Evolutionary conservation across 2,113 vertebrate genomes (phyloP), one percentile per base, ranked within the genome.

Genomic region (Lamprotornis superbus): DNA sequence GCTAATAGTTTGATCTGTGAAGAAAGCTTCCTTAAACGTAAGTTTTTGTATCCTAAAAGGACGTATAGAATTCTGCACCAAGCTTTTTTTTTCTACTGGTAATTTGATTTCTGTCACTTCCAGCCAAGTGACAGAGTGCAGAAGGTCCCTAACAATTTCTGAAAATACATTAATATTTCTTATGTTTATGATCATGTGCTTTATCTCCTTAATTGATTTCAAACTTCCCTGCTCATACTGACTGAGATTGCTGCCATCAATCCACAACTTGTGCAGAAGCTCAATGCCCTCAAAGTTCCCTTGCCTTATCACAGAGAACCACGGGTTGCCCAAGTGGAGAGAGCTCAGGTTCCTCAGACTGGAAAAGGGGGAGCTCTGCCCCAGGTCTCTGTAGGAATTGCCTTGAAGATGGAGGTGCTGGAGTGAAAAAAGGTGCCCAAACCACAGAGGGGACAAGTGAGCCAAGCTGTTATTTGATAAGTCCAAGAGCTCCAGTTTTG

Each of bases 391-490:
- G 53, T 99, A 99, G 37, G 20, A 52, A 91, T 98, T 99, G 60
- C 96, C 98, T 84, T 98, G 90, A 63, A 99, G 96, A 73, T 97
- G 94, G 61, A 99, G 97, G 39, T 95, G 89, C 57, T 94, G 97
- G n/a, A 99, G 97, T 7, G 97, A 98, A 21, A 79, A 68, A 44
- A 99, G 98, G 7, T 78, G 77, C 47, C n/a, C 69, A 95, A 99
- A 99, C 98, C 98, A 99, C 27, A 16, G 69, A 12, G 97, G 52
- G 21, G 94, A 98, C 83, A 99, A 84, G 13, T 46, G 71, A 42
- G 83, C 24, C 83, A 99, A 92, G 8, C 37, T 90, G 84, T 99
- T 99, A 21, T 91, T 57, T 6, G 98, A 98, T 85, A 99, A 96
- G 78, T 99, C 98, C 95, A 99, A 95, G 64, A 94, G 92, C 89